Evolutionary conservation across 2,113 vertebrate genomes (phyloP).

Genomic region (Nyctibius bracteatus): DNA sequence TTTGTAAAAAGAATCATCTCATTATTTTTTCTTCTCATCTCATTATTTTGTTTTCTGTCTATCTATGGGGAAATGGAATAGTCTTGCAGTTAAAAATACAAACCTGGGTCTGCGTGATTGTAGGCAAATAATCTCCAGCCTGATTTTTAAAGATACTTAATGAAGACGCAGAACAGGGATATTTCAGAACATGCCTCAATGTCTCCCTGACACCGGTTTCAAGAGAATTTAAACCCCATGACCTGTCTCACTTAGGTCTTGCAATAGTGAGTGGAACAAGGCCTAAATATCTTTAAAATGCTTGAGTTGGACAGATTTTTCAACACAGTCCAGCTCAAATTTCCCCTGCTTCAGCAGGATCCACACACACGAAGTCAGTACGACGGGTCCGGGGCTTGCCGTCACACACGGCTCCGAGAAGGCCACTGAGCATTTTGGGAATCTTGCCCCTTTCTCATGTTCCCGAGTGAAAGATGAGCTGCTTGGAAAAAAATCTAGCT

Average conservation of each 20-base stretch:
- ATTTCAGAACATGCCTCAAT: background rate
- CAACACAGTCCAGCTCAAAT: constrained; percentile 10
- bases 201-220: background rate
- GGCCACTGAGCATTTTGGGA: background rate
- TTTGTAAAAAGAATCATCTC: background rate
- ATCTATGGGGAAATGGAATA: background rate
- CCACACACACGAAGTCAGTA: background rate
- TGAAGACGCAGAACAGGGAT: background rate
- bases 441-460: background rate
- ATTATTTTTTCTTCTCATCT: background rate
- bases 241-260: background rate
- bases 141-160: background rate
- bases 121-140: background rate
- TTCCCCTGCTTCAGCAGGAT: constrained; percentile 19
- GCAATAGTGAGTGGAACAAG: background rate
- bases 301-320: constrained; percentile 16
- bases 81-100: background rate
- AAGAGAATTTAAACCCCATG: background rate
- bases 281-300: constrained; percentile 1
- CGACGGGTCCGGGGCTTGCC: fast-evolving
- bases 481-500: background rate
- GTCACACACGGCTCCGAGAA: background rate
- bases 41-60: background rate
- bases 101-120: background rate
- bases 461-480: background rate